Evolutionary conservation across 2,113 vertebrate species (phyloP).

Genomic region (Megaceryle torquata): DNA sequence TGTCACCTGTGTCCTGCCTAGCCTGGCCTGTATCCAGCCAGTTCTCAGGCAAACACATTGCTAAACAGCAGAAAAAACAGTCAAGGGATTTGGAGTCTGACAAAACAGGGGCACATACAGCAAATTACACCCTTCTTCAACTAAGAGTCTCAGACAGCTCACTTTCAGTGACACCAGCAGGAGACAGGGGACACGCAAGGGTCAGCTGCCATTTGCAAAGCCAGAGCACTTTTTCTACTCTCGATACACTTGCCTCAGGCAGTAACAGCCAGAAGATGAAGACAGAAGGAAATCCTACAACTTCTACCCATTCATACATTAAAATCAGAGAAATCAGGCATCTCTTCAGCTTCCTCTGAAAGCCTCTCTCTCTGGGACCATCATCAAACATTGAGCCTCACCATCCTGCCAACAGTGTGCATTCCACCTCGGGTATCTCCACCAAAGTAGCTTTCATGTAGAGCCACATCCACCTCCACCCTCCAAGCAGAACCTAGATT

Average conservation of each 20-base stretch:
- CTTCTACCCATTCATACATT: neutral
- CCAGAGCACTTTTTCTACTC: neutral
- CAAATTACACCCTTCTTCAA: neutral
- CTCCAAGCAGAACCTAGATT: neutral
- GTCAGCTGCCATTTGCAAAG: neutral
- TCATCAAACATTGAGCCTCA: neutral
- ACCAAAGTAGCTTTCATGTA: neutral
- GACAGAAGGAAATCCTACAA: neutral
- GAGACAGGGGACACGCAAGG: neutral
- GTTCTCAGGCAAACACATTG: constrained; percentile 8
- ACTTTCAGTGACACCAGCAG: constrained; percentile 9
- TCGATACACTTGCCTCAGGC: neutral
- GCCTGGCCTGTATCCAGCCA: constrained; percentile 13
- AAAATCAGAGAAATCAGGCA: rapidly evolving
- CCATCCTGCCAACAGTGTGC: neutral
- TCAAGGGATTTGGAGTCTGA: neutral
- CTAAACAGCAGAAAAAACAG: constrained; percentile 38
- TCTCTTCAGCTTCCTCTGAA: neutral
- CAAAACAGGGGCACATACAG: neutral
- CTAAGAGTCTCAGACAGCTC: neutral
- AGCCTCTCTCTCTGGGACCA: neutral
- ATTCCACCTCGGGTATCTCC: neutral
- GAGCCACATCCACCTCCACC: neutral
- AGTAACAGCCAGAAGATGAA: neutral
- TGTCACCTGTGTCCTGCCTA: constrained; percentile 22